Evolutionary conservation across 2,113 vertebrate species (phyloP), one percentile per base, ranked within the genome.

Genomic region (Cathartes aura): DNA sequence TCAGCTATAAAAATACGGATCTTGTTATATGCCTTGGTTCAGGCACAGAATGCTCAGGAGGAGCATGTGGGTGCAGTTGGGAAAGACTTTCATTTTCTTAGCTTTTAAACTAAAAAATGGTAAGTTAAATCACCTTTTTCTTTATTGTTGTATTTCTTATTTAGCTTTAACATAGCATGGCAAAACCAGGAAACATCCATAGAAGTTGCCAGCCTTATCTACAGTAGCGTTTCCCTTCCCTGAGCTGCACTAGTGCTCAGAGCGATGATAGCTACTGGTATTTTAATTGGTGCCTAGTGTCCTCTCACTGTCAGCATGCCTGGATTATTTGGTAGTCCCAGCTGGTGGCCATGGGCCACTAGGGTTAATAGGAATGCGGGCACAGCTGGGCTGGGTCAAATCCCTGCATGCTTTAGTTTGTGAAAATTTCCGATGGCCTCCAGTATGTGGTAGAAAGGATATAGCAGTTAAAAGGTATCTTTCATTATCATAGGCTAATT

Each of bases 1-100:
- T 95, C 87, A 82, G 72, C 56, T 93, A 40, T 72, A 93, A 97
- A 97, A 96, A 93, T 78, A 96, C 62, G 26, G 24, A 87, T 48
- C 90, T 90, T 89, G 50, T 71, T 89, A 17, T 22, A 53, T 75
- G 82, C 73, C 47, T 84, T 78, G 30, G 12, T 89, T 95, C 87
- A 84, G 40, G 56, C 68, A 82, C 70, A 85, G 30, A 93, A 93
- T 52, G 62, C 66, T 83, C 5, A n/a, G 87, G 43, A 36, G 53
- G 60, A 81, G 52, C 38, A 40, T 58, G 78, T 91, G 67, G 82
- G 38, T 29, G n/a, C 40, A 68, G 43, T 38, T 84, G 56, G 47
- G 78, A 45, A 71, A 75, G 60, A 67, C 68, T 76, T 76, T 43
- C 55, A 19, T 81, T 85, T 91, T 91, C 66, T 75, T 87, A 50